A percentile compares a stretch with the other conserved stretches of the same genome.
Evolutionary conservation across 2,888 invertebrate genomes (phyloP).

Genomic region (Urechis unicinctus): DNA sequence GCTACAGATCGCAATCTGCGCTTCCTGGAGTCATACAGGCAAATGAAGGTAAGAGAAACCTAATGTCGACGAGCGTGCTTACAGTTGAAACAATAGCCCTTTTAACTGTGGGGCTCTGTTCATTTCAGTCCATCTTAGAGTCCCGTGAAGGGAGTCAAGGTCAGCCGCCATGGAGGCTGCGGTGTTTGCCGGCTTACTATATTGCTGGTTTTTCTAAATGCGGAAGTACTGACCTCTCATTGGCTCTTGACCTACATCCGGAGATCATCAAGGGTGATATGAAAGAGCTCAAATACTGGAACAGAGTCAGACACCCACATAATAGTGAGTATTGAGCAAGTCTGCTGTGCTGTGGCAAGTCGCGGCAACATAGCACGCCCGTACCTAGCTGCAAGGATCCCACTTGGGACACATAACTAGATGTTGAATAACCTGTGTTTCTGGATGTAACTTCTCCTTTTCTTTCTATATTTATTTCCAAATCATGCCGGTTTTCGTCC

Average conservation of each 20-base stretch:
- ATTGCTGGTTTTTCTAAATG: conserved; percentile 2
- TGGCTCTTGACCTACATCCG: conserved; percentile 1
- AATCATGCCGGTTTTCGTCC: too few relatives aligned
- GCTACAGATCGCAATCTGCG: background rate
- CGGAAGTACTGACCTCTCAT: conserved; percentile 1
- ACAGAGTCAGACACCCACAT: background rate
- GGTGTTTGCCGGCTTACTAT: conserved; percentile 2
- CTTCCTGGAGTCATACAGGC: background rate
- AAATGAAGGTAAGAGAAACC: background rate
- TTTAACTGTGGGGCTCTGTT: too few relatives aligned
- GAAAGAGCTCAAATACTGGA: conserved; percentile 4
- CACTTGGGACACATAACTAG: too few relatives aligned
- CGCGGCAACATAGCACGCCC: too few relatives aligned
- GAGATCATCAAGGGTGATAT: conserved; percentile 1
- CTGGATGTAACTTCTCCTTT: too few relatives aligned
- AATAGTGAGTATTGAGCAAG: background rate
- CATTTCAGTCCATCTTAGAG: too few relatives aligned
- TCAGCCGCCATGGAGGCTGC: background rate
- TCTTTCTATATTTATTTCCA: too few relatives aligned
- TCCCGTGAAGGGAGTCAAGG: background rate
- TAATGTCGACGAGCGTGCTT: background rate
- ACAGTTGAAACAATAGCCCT: background rate
- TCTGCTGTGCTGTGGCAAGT: background rate
- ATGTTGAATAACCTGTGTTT: too few relatives aligned
- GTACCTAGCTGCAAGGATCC: too few relatives aligned